Conservation (phyloP, 2,113 vertebrate species). For the Echinops telfairi region DNA sequence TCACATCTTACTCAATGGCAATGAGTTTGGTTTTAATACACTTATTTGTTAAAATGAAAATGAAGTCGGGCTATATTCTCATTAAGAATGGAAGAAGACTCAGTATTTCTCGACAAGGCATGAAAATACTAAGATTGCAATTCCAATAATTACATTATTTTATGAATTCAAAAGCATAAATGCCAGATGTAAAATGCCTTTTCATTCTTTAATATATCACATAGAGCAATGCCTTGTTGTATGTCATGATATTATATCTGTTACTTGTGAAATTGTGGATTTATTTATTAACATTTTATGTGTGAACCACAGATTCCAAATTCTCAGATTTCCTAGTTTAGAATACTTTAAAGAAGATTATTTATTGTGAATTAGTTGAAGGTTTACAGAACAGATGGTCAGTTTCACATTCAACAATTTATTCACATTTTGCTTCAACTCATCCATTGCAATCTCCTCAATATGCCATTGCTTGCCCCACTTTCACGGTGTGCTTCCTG, state of each 20-base stretch:
- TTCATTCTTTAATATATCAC: conserved; percentile 37
- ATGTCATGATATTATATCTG: background rate
- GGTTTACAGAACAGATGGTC: too few species aligned
- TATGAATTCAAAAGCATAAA: background rate
- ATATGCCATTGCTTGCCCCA: too few species aligned
- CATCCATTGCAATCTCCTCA: too few species aligned
- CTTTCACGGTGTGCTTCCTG: too few species aligned
- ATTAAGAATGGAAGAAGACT: conserved; percentile 8
- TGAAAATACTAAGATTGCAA: conserved; percentile 12
- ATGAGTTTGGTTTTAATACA: background rate
- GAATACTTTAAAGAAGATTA: too few species aligned
- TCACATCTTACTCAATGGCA: too few species aligned
- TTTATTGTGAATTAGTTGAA: too few species aligned
- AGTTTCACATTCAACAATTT: too few species aligned
- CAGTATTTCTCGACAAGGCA: background rate
- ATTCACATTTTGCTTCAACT: too few species aligned
- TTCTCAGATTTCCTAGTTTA: background rate
- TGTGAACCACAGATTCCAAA: background rate
- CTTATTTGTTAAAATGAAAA: conserved; percentile 14
- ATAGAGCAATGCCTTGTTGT: background rate
- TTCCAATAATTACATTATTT: background rate
- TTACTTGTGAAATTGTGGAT: background rate
- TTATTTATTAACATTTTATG: conserved; percentile 31
- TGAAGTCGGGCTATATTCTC: background rate
- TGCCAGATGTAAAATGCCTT: background rate